phyloP scores from a whole-genome alignment of 2,888 invertebrate species.

The Hofmannophila pseudospretella region DNA sequence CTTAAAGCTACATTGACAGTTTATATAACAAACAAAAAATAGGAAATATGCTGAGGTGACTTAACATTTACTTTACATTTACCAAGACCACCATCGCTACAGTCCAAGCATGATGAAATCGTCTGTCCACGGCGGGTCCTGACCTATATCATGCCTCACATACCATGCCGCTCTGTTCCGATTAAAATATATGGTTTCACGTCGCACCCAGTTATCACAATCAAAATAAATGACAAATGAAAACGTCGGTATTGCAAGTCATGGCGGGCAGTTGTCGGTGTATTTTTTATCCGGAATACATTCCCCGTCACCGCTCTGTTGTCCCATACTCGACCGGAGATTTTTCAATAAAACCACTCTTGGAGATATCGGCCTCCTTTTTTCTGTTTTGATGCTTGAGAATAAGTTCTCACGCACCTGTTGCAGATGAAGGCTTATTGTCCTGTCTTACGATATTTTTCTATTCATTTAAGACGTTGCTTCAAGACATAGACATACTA shows the following conservation, averaged over 20 bases:
- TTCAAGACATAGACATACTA: too few species aligned
- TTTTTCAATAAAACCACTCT: constrained; percentile 69
- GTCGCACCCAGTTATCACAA: constrained; percentile 68
- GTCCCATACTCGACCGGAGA: constrained; percentile 47
- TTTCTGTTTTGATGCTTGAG: constrained; percentile 36
- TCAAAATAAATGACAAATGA: constrained; percentile 79
- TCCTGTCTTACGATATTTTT: constrained; percentile 8
- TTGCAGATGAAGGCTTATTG: constrained; percentile 26
- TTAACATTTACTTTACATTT: background rate
- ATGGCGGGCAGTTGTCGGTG: constrained; percentile 37
- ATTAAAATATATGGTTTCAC: constrained; percentile 49
- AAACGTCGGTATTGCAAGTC: constrained; percentile 72
- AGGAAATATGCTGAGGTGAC: too few species aligned
- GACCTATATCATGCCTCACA: constrained; percentile 11
- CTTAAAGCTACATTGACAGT: too few species aligned
- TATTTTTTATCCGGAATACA: constrained; percentile 56
- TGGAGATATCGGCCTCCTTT: constrained; percentile 56
- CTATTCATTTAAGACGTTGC: too few species aligned
- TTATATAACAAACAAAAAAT: too few species aligned
- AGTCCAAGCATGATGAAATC: constrained; percentile 1
- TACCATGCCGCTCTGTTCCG: constrained; percentile 26
- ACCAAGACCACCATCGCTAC: background rate
- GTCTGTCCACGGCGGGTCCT: constrained; percentile 6
- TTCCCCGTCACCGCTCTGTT: constrained; percentile 61
- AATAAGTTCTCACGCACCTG: constrained; percentile 70